Conservation (phyloP, 1,140 invertebrate genomes). For the Drepana arcuata region DNA sequence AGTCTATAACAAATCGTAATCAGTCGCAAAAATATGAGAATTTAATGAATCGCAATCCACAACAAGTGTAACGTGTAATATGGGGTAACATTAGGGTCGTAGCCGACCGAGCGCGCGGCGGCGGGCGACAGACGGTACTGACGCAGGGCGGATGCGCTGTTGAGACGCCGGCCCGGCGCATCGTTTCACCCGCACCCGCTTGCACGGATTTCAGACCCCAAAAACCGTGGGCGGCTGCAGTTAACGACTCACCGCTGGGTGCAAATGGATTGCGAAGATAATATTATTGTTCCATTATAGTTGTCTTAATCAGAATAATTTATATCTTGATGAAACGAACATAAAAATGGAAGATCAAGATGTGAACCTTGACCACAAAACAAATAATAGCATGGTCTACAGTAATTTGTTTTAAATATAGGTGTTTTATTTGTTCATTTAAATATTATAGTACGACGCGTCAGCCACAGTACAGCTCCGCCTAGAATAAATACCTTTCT, state of each 20-base stretch:
- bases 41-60: conserved; percentile 18
- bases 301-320: no score
- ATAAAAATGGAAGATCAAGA: no score
- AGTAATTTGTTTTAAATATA: no score
- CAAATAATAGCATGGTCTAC: no score
- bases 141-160: conserved; percentile 69
- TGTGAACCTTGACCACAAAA: no score
- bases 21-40: no score
- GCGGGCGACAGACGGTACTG: conserved; percentile 63
- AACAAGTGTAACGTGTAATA: conserved; percentile 9
- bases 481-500: no score
- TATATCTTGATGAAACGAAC: no score
- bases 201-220: conserved; percentile 18
- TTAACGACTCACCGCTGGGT: conserved; percentile 16
- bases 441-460: no score
- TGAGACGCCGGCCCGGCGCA: conserved; percentile 51
- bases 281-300: no score
- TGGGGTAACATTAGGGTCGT: conserved; percentile 16
- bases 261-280: conserved; percentile 4
- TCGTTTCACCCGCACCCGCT: conserved; percentile 38
- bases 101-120: conserved; percentile 60
- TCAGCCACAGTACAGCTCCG: no score
- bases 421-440: no score
- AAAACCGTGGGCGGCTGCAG: conserved; percentile 13
- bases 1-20: neutral